phyloP scores from a whole-genome alignment of 2,888 invertebrate genomes.

The Branchellion lobata region DNA sequence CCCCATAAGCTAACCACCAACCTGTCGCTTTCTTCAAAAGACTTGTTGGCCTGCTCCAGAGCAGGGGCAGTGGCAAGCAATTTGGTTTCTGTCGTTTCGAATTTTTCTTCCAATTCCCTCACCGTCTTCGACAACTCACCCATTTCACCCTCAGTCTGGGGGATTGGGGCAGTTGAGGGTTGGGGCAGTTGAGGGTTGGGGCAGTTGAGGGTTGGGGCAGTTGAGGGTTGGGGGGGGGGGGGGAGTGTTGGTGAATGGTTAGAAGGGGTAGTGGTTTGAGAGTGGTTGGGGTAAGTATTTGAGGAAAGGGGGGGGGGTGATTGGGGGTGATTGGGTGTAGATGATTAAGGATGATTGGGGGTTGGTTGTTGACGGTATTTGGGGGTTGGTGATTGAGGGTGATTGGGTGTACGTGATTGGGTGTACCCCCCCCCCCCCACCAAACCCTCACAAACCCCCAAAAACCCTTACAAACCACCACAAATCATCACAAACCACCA shows the following conservation, averaged over 20 bases:
- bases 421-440: no score
- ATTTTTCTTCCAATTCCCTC: slow-evolving; percentile 43
- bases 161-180: no score
- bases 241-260: not conserved
- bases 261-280: not conserved
- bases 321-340: not conserved
- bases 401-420: no score
- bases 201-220: no score
- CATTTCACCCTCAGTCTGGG: slow-evolving; percentile 43
- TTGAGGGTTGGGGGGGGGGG: not conserved
- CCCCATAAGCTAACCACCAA: not conserved
- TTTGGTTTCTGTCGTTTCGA: slow-evolving; percentile 42
- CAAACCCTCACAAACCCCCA: no score
- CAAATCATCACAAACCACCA: no score
- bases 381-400: no score
- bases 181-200: no score
- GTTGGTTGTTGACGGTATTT: no score
- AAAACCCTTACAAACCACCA: no score
- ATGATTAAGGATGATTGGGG: no score
- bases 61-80: slow-evolving; percentile 34
- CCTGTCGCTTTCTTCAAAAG: slow-evolving; percentile 46
- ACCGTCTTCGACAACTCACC: slow-evolving; percentile 39
- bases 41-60: slow-evolving; percentile 45
- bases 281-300: not conserved
- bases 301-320: not conserved